These are phyloP conservation scores for Reinhardtius hippoglossoides DNA, from an alignment of 2,113 vertebrate species.

Conservation along the genomic window DNA sequence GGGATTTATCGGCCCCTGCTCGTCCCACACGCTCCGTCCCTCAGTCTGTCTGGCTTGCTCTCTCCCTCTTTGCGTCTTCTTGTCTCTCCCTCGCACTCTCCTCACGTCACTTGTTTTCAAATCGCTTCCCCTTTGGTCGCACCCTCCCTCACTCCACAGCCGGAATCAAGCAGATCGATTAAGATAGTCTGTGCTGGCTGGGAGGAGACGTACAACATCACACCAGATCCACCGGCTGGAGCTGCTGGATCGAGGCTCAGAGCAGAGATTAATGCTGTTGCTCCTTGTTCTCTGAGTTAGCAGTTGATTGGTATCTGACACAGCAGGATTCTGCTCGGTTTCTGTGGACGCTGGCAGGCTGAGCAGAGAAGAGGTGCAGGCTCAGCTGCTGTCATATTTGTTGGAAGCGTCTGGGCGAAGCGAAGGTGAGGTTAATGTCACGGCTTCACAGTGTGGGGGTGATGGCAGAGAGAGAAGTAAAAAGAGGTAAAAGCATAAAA, in stretches of 20 bases:
- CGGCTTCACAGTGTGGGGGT: slow-evolving; percentile 9
- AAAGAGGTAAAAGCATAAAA: background rate
- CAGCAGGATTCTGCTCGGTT: slow-evolving; percentile 16
- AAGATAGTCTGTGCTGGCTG: background rate
- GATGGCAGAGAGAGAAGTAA: background rate
- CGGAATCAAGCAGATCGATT: slow-evolving; percentile 25
- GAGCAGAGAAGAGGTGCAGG: slow-evolving; percentile 16
- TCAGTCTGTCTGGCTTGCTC: background rate
- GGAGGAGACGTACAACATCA: background rate
- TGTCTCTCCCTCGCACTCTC: background rate
- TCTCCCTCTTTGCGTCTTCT: background rate
- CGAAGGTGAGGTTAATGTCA: slow-evolving; percentile 22
- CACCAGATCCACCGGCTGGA: slow-evolving; percentile 4
- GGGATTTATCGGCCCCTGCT: slow-evolving; percentile 28
- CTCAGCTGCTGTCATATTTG: slow-evolving; percentile 44
- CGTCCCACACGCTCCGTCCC: slow-evolving; percentile 14
- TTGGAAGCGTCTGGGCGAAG: slow-evolving; percentile 23
- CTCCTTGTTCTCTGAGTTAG: background rate
- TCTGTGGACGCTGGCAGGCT: background rate
- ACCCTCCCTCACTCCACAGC: slow-evolving; percentile 1
- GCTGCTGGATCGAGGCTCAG: background rate
- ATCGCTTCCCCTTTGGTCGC: background rate
- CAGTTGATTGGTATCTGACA: slow-evolving; percentile 36
- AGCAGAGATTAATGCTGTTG: slow-evolving; percentile 27
- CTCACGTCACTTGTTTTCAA: background rate